phyloP scores from a whole-genome alignment of 2,113 vertebrate genomes.

The Trematocara unimaculatum region DNA sequence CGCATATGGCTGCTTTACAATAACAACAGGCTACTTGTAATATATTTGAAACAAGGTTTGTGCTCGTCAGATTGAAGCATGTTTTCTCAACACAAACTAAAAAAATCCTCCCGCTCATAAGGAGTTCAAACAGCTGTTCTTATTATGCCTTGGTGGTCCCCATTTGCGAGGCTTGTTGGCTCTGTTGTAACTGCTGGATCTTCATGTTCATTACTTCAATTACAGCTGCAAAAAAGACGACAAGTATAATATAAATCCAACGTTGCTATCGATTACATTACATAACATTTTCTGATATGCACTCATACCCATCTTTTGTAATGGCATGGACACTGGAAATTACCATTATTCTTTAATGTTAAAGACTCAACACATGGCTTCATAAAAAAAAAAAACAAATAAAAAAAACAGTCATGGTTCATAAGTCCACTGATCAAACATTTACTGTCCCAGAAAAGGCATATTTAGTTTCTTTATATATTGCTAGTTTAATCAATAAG shows the following conservation, averaged over 20 bases:
- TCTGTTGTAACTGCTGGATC: conserved; percentile 87
- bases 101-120: not conserved
- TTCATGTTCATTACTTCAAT: conserved; percentile 91
- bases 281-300: not conserved
- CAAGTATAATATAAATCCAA: not conserved
- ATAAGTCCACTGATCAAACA: not conserved
- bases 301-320: not conserved
- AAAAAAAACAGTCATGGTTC: not conserved
- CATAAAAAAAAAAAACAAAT: not conserved
- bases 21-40: not conserved
- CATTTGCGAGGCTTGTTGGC: conserved; percentile 76
- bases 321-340: not conserved
- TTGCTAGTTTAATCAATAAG: not conserved
- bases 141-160: conserved; percentile 77
- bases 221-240: conserved; percentile 74
- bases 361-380: not conserved
- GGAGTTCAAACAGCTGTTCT: not conserved
- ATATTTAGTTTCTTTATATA: not conserved
- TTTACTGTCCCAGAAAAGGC: not conserved
- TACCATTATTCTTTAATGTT: not conserved
- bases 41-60: not conserved
- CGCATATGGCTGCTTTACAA: not conserved
- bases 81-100: not conserved
- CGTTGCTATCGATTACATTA: not conserved
- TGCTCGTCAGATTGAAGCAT: not conserved